Evolutionary conservation across 2,888 invertebrate genomes (phyloP).

Genomic region (Callimorpha dominula): DNA sequence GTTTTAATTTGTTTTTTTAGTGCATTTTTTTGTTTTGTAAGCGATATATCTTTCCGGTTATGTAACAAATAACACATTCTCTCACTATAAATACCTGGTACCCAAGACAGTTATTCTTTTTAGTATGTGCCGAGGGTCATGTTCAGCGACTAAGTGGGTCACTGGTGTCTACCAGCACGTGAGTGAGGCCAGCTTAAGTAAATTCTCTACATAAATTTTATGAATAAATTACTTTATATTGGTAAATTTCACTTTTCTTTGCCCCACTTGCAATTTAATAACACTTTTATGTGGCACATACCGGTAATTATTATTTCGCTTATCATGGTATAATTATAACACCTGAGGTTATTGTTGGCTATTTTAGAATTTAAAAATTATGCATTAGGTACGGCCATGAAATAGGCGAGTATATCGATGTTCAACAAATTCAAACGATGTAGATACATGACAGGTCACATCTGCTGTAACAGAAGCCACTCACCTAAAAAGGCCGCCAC

Average conservation of each 20-base stretch:
- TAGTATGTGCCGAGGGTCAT: too few species aligned
- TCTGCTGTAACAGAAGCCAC: too few species aligned
- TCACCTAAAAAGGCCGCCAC: too few species aligned
- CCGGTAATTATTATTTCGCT: neutral
- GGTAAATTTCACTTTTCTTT: slow-evolving; percentile 20
- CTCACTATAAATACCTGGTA: too few species aligned
- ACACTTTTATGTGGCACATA: neutral
- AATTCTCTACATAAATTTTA: neutral
- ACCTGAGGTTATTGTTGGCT: neutral
- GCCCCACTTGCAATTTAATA: slow-evolving; percentile 26
- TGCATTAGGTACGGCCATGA: neutral
- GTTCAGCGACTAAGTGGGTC: too few species aligned
- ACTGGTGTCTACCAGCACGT: too few species aligned
- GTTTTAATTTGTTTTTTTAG: too few species aligned
- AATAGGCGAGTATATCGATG: neutral
- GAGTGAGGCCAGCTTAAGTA: neutral
- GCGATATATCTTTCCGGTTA: too few species aligned
- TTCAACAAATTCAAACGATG: neutral
- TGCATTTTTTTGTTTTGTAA: too few species aligned
- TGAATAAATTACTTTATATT: neutral
- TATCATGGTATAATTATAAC: neutral
- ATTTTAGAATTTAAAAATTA: neutral
- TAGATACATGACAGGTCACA: too few species aligned
- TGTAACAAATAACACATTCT: too few species aligned
- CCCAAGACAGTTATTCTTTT: too few species aligned